These are phyloP conservation scores for Caenorhabditis afra DNA, from an alignment of 2,888 invertebrate species.

Conservation along the genomic window DNA sequence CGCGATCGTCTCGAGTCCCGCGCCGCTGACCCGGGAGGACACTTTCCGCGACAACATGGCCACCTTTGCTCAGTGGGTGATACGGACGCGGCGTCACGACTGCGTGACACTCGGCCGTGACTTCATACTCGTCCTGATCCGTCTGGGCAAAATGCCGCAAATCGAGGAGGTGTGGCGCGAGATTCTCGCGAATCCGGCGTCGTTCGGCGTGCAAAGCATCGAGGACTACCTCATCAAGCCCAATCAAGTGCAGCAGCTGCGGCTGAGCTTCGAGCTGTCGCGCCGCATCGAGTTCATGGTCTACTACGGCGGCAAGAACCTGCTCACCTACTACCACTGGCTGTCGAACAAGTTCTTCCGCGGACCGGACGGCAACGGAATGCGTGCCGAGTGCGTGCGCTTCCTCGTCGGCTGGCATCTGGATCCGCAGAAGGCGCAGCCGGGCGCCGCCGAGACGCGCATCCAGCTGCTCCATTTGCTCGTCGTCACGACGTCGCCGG, in stretches of 20 bases:
- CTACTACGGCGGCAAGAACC: constrained; percentile 22
- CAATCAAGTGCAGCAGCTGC: constrained; percentile 19
- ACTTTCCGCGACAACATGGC: constrained; percentile 32
- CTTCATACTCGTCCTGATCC: constrained; percentile 66
- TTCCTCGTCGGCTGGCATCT: constrained; percentile 84
- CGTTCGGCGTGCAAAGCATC: constrained; percentile 19
- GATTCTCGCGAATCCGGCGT: constrained; percentile 36
- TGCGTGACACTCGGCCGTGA: constrained; percentile 67
- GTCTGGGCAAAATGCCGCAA: constrained; percentile 64
- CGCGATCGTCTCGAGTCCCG: constrained; percentile 39
- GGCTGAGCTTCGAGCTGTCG: constrained; percentile 35
- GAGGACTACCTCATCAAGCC: constrained; percentile 37
- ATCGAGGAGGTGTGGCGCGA: constrained; percentile 69
- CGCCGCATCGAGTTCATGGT: constrained; percentile 42
- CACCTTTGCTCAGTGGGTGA: constrained; percentile 23
- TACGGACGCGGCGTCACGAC: constrained; percentile 47
- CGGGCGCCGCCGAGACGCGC: constrained; percentile 38
- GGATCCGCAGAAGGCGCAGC: constrained; percentile 24
- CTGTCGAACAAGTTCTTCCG: constrained; percentile 85
- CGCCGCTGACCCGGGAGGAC: constrained; percentile 42
- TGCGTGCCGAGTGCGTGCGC: constrained; percentile 93
- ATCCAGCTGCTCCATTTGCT: constrained; percentile 58
- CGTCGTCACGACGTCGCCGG: constrained; percentile 46
- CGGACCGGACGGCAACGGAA: constrained; percentile 89
- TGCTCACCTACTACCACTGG: constrained; percentile 45